Evolutionary conservation across 2,797 vertebrate genomes (phyloP).

Genomic region (Sebastes vulpes): DNA sequence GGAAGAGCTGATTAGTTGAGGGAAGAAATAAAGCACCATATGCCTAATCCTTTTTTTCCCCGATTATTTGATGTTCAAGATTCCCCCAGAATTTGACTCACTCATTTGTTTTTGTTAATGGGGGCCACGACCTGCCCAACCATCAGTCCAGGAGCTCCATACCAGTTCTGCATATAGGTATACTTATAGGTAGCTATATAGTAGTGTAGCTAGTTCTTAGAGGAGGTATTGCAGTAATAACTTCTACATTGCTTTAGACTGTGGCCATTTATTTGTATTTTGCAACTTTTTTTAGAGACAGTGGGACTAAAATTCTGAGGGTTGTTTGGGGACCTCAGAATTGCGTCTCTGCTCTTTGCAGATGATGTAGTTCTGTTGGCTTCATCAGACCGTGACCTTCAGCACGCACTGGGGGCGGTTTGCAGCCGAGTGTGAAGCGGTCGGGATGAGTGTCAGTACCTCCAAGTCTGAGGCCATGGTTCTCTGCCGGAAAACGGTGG

Average conservation of each 20-base stretch:
- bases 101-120: neutral
- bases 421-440: too few species aligned
- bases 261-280: neutral
- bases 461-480: too few species aligned
- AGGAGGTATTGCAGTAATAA: neutral
- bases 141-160: neutral
- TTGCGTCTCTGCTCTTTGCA: too few species aligned
- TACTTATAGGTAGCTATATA: neutral
- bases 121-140: neutral
- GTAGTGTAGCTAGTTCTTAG: neutral
- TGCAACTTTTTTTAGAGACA: neutral
- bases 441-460: too few species aligned
- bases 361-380: too few species aligned
- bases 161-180: neutral
- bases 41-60: neutral
- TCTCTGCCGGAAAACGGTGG: accelerated
- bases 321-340: too few species aligned
- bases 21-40: neutral
- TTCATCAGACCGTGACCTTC: too few species aligned
- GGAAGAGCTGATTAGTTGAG: neutral
- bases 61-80: neutral
- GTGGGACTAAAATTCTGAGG: neutral
- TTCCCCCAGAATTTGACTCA: neutral
- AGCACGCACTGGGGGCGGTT: too few species aligned
- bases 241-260: neutral